Evolutionary conservation across 2,113 vertebrate genomes (phyloP).

Genomic region (Aphelocoma coerulescens): DNA sequence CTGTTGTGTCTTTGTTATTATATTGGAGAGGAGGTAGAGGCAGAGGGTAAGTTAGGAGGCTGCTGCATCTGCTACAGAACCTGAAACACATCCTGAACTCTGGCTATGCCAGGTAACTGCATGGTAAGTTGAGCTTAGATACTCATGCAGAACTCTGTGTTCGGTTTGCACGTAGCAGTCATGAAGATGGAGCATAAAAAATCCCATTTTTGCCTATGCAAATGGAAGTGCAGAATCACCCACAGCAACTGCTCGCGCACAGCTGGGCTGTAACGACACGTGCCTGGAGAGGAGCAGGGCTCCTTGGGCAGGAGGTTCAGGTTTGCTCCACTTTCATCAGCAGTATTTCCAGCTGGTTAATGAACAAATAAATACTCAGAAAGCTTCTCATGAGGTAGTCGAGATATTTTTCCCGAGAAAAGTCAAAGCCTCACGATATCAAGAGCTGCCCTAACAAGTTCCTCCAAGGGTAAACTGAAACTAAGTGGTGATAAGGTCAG

Average conservation of each 20-base stretch:
- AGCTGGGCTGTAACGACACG: neutral
- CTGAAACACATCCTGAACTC: neutral
- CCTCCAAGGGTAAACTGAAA: neutral
- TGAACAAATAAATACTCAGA: neutral
- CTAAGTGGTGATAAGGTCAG: neutral
- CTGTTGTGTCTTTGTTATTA: neutral
- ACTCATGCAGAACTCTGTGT: neutral
- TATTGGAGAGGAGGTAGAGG: neutral
- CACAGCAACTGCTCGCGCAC: neutral
- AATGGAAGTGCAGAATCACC: neutral
- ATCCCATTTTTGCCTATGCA: neutral
- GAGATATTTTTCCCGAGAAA: neutral
- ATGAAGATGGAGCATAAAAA: neutral
- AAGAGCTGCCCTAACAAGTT: neutral
- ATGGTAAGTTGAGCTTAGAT: neutral
- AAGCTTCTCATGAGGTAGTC: neutral
- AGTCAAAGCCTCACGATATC: neutral
- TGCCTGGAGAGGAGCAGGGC: neutral
- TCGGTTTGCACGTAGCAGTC: neutral
- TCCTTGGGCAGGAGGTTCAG: neutral
- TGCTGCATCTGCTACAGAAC: neutral
- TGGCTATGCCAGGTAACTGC: fast-evolving
- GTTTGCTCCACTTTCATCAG: neutral
- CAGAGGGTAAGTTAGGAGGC: neutral
- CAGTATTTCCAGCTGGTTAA: neutral